phyloP scores from a whole-genome alignment of 2,888 invertebrate genomes.

The Myopa tessellatipennis region DNA sequence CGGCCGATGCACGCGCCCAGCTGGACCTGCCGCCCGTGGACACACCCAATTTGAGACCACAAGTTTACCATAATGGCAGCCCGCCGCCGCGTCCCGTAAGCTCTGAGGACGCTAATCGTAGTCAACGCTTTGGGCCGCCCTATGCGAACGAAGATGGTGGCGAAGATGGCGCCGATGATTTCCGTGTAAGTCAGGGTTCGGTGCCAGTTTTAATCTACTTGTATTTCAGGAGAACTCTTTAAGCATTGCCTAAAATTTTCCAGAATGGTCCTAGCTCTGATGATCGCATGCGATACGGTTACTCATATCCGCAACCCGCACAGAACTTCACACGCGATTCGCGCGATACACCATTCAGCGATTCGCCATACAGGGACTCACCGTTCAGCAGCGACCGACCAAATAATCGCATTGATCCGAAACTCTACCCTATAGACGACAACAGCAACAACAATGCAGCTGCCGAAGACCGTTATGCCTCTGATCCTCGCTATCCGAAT shows the following conservation, averaged over 20 bases:
- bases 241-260: conserved; percentile 34
- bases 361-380: conserved; percentile 42
- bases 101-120: conserved; percentile 60
- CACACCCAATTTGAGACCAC: conserved; percentile 56
- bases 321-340: conserved; percentile 55
- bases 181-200: conserved; percentile 56
- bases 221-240: background rate
- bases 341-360: conserved; percentile 43
- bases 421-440: conserved; percentile 23
- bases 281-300: conserved; percentile 62
- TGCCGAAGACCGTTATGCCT: conserved; percentile 43
- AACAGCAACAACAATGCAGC: conserved; percentile 38
- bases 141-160: conserved; percentile 56
- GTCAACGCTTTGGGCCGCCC: conserved; percentile 65
- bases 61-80: conserved; percentile 63
- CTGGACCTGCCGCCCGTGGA: conserved; percentile 72
- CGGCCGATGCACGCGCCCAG: conserved; percentile 63
- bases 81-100: conserved; percentile 57
- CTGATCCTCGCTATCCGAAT: conserved; percentile 53
- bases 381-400: conserved; percentile 60
- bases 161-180: conserved; percentile 65
- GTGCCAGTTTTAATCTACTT: background rate
- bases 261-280: conserved; percentile 65
- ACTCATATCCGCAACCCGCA: conserved; percentile 55
- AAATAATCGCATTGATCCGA: background rate